These are phyloP conservation scores for Prunella strophiata DNA, from an alignment of 2,797 vertebrate species.

Conservation along the genomic window DNA sequence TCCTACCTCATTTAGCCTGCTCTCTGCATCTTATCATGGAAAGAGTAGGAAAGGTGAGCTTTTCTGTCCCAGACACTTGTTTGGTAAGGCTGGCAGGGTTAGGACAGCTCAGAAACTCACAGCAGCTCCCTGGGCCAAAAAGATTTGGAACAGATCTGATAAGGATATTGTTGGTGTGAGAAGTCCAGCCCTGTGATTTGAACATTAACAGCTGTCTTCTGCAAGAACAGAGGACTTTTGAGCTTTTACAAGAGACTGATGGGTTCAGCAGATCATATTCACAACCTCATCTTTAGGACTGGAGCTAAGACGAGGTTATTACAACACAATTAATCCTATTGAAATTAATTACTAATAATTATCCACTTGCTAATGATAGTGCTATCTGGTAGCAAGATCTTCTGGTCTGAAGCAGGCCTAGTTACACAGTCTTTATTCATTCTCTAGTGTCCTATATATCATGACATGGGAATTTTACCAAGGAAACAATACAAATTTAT, in stretches of 20 bases:
- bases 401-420: neutral
- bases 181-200: neutral
- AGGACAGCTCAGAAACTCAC: neutral
- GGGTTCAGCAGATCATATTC: neutral
- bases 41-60: neutral
- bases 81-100: neutral
- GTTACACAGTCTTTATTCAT: neutral
- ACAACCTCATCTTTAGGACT: neutral
- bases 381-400: neutral
- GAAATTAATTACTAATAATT: neutral
- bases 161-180: neutral
- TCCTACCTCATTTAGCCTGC: neutral
- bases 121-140: neutral
- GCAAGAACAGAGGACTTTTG: neutral
- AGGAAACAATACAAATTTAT: neutral
- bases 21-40: neutral
- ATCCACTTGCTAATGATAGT: neutral
- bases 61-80: neutral
- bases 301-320: neutral
- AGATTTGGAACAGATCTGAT: too few species aligned
- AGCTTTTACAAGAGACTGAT: neutral
- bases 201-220: rapidly evolving
- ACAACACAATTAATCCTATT: neutral
- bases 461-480: neutral
- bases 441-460: too few species aligned